phyloP scores from a whole-genome alignment of 2,797 vertebrate genomes.

The Acanthurus tractus region DNA sequence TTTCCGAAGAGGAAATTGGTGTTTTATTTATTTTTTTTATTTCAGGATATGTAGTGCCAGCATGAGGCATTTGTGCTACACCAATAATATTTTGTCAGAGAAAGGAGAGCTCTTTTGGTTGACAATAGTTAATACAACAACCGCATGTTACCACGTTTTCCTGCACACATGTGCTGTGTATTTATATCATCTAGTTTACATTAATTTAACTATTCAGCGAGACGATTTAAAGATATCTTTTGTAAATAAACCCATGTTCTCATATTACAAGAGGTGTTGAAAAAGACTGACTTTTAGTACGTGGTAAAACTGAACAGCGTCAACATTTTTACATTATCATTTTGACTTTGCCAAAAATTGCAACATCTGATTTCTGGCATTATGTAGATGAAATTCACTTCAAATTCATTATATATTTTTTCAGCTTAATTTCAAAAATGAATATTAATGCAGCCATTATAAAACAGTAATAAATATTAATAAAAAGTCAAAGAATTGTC shows the following conservation, averaged over 20 bases:
- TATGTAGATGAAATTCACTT: no score
- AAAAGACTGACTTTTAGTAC: neutral
- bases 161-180: neutral
- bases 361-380: no score
- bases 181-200: neutral
- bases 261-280: neutral
- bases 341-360: neutral
- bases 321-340: neutral
- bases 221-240: neutral
- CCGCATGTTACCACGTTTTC: neutral
- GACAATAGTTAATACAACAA: neutral
- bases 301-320: neutral
- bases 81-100: neutral
- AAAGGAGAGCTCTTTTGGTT: neutral
- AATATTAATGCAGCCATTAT: constrained; percentile 1
- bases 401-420: no score
- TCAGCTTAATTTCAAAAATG: constrained; percentile 5
- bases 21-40: constrained; percentile 8
- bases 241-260: neutral
- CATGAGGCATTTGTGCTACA: neutral
- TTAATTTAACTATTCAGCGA: neutral
- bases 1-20: neutral
- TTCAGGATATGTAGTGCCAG: constrained; percentile 3
- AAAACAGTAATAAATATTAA: neutral
- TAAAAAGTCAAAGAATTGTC: neutral